These are phyloP conservation scores for Talpa occidentalis DNA, from an alignment of 2,113 vertebrate species.

Conservation along the genomic window DNA sequence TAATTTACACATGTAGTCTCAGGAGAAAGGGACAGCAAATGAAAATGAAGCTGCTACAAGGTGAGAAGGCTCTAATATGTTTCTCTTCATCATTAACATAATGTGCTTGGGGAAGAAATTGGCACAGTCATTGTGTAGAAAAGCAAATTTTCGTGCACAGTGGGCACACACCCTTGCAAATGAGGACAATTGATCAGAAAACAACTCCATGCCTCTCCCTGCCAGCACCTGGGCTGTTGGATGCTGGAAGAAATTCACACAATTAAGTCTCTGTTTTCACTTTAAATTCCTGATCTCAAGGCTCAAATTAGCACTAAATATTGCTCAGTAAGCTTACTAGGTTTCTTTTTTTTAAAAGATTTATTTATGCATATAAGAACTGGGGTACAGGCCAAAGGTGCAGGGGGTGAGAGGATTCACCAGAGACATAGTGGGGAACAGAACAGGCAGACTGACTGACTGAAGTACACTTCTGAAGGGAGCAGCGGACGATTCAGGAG, in stretches of 20 bases:
- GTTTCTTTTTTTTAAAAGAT: too few relatives aligned
- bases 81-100: constrained; percentile 3
- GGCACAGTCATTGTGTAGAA: background rate
- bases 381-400: too few relatives aligned
- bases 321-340: background rate
- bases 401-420: too few relatives aligned
- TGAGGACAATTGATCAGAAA: background rate
- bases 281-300: constrained; percentile 46
- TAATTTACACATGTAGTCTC: constrained; percentile 51
- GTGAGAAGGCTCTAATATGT: constrained; percentile 21
- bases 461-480: too few relatives aligned
- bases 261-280: constrained; percentile 48
- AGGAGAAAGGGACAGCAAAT: background rate
- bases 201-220: background rate
- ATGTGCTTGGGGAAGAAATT: background rate
- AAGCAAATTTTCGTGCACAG: background rate
- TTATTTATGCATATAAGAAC: too few relatives aligned
- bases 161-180: background rate
- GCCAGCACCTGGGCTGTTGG: background rate
- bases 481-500: too few relatives aligned
- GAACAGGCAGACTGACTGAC: too few relatives aligned
- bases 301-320: background rate
- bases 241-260: constrained; percentile 14
- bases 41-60: constrained; percentile 40
- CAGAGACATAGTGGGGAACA: too few relatives aligned